Conservation (phyloP, 1,140 invertebrate genomes). For the Saccostrea cuccullata region DNA sequence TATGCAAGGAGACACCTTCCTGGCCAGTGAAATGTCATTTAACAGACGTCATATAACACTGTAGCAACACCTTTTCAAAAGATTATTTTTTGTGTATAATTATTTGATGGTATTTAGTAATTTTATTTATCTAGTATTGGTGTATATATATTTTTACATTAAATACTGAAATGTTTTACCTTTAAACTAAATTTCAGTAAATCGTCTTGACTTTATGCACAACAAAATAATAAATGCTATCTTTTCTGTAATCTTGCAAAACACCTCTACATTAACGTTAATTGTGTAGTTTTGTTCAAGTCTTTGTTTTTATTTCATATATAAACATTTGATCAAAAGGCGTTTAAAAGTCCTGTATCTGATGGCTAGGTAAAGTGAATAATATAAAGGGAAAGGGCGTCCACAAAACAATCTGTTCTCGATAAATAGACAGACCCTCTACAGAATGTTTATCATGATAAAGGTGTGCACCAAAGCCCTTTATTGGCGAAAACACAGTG, state of each 20-base stretch:
- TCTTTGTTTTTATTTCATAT: not conserved
- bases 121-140: no score
- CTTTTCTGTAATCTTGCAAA: not conserved
- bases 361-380: not conserved
- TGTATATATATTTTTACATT: no score
- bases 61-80: not conserved
- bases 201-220: not conserved
- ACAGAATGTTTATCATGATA: not conserved
- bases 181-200: not conserved
- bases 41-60: not conserved
- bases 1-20: not conserved
- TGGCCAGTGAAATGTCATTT: not conserved
- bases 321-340: not conserved
- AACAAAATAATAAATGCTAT: not conserved
- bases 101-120: no score
- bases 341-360: slow-evolving; percentile 2
- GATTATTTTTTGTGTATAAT: not conserved
- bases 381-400: not conserved
- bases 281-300: not conserved
- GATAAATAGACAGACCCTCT: not conserved
- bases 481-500: not conserved
- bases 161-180: no score
- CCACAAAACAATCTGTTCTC: not conserved
- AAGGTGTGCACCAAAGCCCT: not conserved
- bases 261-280: not conserved